Percentiles rank a stretch among this genome's conserved stretches.
Conservation (phyloP, 2,113 vertebrate genomes). For the Melozone crissalis region DNA sequence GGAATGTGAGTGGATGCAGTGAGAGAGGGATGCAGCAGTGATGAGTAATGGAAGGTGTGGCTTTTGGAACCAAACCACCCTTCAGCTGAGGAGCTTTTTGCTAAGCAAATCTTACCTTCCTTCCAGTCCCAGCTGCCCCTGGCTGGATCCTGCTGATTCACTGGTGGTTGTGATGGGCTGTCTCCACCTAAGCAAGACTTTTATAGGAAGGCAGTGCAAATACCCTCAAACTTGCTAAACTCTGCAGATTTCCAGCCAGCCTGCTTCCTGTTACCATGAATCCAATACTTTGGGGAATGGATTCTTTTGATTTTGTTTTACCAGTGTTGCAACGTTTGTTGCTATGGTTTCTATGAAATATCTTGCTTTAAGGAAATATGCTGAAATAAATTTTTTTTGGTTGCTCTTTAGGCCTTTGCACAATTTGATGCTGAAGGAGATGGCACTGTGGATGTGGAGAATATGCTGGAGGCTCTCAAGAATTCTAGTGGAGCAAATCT, state of each 20-base stretch:
- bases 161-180: background rate
- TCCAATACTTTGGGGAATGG: fast-evolving
- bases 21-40: background rate
- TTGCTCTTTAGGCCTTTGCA: conserved; percentile 84
- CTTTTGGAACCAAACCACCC: background rate
- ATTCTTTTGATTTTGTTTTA: background rate
- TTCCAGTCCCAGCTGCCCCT: fast-evolving
- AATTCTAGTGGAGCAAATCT: conserved; percentile 94
- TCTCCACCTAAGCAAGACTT: background rate
- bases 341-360: background rate
- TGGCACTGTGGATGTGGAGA: conserved; percentile 92
- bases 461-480: conserved; percentile 90
- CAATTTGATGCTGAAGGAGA: conserved; percentile 97
- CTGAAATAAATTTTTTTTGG: background rate
- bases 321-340: background rate
- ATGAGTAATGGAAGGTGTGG: background rate
- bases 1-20: background rate
- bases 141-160: background rate
- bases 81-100: background rate
- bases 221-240: background rate
- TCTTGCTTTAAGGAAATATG: background rate
- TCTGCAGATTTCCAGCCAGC: background rate
- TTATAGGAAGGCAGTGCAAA: background rate
- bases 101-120: background rate
- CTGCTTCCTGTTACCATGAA: background rate